These are phyloP conservation scores for Trachelus stipa DNA, from an alignment of 2,888 invertebrate genomes.

Conservation along the genomic window DNA sequence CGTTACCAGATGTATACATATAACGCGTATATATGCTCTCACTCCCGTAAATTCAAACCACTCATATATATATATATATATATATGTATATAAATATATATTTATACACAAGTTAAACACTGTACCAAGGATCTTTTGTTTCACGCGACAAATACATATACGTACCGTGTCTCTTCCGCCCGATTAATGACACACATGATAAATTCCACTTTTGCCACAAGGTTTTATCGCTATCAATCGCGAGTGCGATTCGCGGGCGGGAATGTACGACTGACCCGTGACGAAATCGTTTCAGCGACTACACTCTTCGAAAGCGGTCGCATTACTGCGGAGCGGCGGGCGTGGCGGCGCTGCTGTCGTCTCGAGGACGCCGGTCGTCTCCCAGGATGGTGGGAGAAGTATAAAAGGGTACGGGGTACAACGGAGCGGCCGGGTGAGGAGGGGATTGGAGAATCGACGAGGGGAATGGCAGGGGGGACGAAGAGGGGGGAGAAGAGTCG, in stretches of 20 bases:
- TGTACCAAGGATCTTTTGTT: background rate
- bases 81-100: background rate
- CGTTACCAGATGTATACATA: background rate
- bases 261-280: background rate
- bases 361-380: conserved; percentile 16
- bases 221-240: background rate
- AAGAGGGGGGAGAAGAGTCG: conserved; percentile 28
- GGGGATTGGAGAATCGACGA: conserved; percentile 14
- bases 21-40: background rate
- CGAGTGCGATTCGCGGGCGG: background rate
- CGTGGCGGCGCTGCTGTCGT: conserved; percentile 54
- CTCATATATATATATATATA: background rate
- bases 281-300: conserved; percentile 25
- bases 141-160: background rate
- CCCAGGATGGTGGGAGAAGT: conserved; percentile 15
- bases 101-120: background rate
- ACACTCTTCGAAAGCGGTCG: conserved; percentile 58
- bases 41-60: background rate
- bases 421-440: conserved; percentile 23
- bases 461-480: conserved; percentile 24
- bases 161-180: background rate
- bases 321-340: conserved; percentile 60
- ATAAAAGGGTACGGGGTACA: conserved; percentile 12
- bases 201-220: background rate
- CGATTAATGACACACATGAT: background rate